Evolutionary conservation across 2,888 invertebrate genomes (phyloP).

Genomic region (Bellardia pandia): DNA sequence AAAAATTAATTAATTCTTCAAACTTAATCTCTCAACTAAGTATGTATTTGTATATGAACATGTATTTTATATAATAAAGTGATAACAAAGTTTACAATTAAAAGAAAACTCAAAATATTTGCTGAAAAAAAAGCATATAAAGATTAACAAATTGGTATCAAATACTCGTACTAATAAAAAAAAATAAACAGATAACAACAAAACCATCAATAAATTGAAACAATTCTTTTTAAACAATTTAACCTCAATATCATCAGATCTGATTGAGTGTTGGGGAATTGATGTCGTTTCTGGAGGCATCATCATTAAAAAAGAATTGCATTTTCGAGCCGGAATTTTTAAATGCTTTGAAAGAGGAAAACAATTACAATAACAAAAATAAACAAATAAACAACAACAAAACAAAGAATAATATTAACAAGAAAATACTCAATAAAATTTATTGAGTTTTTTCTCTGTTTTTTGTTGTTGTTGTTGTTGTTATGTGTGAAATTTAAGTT

Average conservation of each 20-base stretch:
- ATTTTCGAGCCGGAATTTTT: neutral
- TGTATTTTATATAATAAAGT: neutral
- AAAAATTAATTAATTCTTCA: neutral
- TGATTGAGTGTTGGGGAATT: constrained; percentile 13
- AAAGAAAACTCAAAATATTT: neutral
- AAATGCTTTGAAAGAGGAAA: neutral
- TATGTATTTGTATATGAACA: no score
- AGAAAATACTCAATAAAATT: constrained; percentile 22
- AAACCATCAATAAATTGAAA: neutral
- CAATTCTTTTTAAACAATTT: neutral
- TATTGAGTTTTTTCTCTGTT: neutral
- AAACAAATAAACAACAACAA: neutral
- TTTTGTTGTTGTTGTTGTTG: neutral
- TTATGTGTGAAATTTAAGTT: neutral
- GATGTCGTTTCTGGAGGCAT: neutral
- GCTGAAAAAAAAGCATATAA: neutral
- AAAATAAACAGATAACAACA: neutral
- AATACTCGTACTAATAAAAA: neutral
- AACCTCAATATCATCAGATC: constrained; percentile 9
- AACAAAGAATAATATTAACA: constrained; percentile 19
- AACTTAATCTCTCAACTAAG: no score
- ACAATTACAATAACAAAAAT: neutral
- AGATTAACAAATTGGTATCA: neutral
- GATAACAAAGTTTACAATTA: constrained; percentile 1
- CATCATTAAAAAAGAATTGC: constrained; percentile 10